Evolutionary conservation across 1,140 invertebrate species (phyloP), one percentile per base, ranked within the genome.

Genomic region (Notospermus geniculatus): DNA sequence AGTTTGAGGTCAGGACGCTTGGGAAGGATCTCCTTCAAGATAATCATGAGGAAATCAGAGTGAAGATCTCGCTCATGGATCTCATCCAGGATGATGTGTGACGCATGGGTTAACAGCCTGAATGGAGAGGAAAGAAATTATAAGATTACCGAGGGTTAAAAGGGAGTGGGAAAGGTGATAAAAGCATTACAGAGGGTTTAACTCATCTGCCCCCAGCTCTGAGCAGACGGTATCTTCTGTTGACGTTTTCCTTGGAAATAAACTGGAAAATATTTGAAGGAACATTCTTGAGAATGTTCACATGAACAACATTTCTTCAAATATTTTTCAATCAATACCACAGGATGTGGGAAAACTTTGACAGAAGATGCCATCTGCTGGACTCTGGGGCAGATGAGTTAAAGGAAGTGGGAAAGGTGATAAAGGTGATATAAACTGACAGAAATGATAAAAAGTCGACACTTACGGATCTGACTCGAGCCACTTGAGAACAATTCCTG

Each of bases 31-130:
- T 91, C 87, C 79, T 88, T 89, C n/a, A 93, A 73, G 50, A 93
- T 88, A 46, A 93, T 84, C 46, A 93, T 77, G 1, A 94, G 79
- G 70, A 94, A 92, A 77, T 94, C 91, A 64, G 90, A 88, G 57
- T 87, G 84, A 2, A 90, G 69, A 59, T 84, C 85, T 54, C 89
- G 74, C 72, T 90, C 89, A 68, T 91, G 89, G 15, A 88, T 88
- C 79, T 91, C 90, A 75, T 91, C 90, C 2, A 91, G 63, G 50
- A 91, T 86, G 0, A 91, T 75, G 64, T 90, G 89, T 0, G 86
- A 75, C 7, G 86, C 68, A 79, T 83, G 59, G 71, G 79, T 19
- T 61, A 67, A n/a, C 86, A 25, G 74, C 57, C 65, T 80, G 61
- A 13, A 70, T 62, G 17, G 13, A 36, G 54, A 57, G n/a, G 57